Base-by-base conservation (phyloP, 2,113 vertebrate species). In the Pycnonotus jocosus region DNA sequence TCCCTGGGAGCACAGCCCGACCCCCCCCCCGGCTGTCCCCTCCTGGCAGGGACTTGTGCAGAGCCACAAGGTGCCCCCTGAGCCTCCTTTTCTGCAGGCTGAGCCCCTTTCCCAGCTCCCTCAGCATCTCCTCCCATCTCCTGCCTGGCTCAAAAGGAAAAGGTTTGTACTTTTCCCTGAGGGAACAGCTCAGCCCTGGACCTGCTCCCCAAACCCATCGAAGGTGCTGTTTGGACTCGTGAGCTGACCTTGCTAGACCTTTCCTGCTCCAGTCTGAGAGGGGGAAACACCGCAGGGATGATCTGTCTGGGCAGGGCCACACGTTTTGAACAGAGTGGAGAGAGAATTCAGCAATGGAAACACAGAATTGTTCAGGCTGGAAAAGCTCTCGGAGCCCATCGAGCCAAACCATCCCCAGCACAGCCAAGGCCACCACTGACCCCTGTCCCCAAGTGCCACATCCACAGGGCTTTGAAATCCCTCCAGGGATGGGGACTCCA, bases 321-420 rank as follows among this genome's bases (percentile, higher is more conserved):
- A 24, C 23, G 0, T 23, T 70, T 22, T 23, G 6, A 40, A 50
- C 28, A 38, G 35, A 62, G 47, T 0, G 3, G 12, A 31, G 35
- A 73, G 37, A 65, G 35, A 54, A 45, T 11, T 28, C 31, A 24
- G 53, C 8, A n/a, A 18, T 5, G 30, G 15, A 48, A 58, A 60
- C 57, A 38, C 30, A 8, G 23, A 38, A n/a, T 4, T 7, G 19
- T 5, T 27, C 6, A 14, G 53, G 35, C 0, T 50, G 30, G 35
- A 50, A 50, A 30, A 40, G 18, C 53, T 15, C 53, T 28, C 2
- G 0, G 23, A 69, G 76, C 15, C 27, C 62, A 38, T 1, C 0
- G 23, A 69, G 76, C 15, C 27, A 42, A 57, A 11, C 4, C 53
- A 22, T 3, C 22, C 54, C 42, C 78, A 69, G 62, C 78, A 33